Percentiles rank a stretch among this genome's conserved stretches.
These are phyloP conservation scores for Mythimna albipuncta DNA, from an alignment of 2,888 invertebrate species.

Conservation along the genomic window DNA sequence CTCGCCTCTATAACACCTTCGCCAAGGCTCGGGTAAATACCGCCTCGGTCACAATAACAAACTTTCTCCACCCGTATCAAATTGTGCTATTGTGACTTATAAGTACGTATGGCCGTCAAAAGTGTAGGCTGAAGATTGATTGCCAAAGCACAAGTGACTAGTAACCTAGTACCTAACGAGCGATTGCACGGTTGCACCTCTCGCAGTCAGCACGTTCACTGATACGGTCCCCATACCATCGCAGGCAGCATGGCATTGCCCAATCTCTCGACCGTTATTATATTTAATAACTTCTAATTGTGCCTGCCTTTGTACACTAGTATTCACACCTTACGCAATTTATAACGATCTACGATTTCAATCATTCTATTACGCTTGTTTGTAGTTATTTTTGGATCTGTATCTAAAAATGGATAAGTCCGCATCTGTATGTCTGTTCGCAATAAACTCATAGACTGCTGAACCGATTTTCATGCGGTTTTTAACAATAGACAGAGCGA, in stretches of 20 bases:
- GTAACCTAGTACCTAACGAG: conserved; percentile 65
- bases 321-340: conserved; percentile 43
- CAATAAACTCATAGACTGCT: no score
- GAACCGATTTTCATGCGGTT: no score
- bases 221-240: conserved; percentile 64
- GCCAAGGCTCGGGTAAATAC: no score
- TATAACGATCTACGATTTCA: conserved; percentile 11
- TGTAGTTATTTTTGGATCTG: conserved; percentile 10
- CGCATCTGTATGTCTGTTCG: no score
- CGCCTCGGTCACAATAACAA: no score
- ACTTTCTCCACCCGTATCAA: no score
- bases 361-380: conserved; percentile 13
- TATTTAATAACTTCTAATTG: conserved; percentile 65
- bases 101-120: conserved; percentile 30
- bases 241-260: conserved; percentile 58
- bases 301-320: conserved; percentile 38
- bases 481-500: no score
- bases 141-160: conserved; percentile 71
- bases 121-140: conserved; percentile 51
- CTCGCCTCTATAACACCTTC: no score
- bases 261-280: conserved; percentile 69
- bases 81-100: background rate
- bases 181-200: conserved; percentile 81
- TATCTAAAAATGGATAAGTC: background rate
- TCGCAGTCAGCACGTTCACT: conserved; percentile 69